Percentiles rank a stretch among this genome's conserved stretches.
Conservation (phyloP, 2,797 vertebrate genomes). For the Sternotherus odoratus region DNA sequence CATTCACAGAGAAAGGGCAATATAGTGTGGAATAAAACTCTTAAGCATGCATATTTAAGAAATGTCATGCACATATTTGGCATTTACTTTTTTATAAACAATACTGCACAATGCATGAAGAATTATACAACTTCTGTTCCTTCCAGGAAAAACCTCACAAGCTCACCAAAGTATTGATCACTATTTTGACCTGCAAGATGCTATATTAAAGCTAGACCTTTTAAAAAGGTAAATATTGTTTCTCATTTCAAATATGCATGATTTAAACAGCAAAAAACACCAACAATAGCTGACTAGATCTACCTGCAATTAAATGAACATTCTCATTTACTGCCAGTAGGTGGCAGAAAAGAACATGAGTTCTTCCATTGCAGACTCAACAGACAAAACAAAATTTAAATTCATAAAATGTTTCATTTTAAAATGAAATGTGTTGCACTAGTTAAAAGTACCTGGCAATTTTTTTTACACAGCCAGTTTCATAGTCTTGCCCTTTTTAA, state of each 20-base stretch:
- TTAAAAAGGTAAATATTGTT: neutral
- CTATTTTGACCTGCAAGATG: neutral
- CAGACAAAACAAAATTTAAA: neutral
- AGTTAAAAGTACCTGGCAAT: fast-evolving
- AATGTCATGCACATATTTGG: constrained; percentile 36
- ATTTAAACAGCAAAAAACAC: neutral
- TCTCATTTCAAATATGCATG: neutral
- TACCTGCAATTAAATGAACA: neutral
- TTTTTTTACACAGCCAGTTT: fast-evolving
- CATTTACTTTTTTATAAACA: constrained; percentile 54
- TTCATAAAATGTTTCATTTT: constrained; percentile 23
- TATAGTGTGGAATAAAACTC: neutral
- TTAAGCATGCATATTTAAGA: constrained; percentile 47
- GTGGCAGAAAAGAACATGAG: neutral
- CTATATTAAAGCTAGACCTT: neutral
- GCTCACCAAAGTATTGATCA: constrained; percentile 23
- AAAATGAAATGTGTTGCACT: neutral
- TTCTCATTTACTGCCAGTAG: neutral
- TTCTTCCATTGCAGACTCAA: fast-evolving
- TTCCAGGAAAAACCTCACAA: neutral
- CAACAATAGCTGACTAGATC: neutral
- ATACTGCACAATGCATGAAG: constrained; percentile 1
- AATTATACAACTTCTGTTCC: constrained; percentile 33
- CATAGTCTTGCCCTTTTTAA: neutral
- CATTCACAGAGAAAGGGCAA: constrained; percentile 54